Percentiles rank a stretch among this genome's conserved stretches.
These are phyloP conservation scores for Poeciliopsis occidentalis DNA, from an alignment of 2,113 vertebrate genomes.

Conservation along the genomic window DNA sequence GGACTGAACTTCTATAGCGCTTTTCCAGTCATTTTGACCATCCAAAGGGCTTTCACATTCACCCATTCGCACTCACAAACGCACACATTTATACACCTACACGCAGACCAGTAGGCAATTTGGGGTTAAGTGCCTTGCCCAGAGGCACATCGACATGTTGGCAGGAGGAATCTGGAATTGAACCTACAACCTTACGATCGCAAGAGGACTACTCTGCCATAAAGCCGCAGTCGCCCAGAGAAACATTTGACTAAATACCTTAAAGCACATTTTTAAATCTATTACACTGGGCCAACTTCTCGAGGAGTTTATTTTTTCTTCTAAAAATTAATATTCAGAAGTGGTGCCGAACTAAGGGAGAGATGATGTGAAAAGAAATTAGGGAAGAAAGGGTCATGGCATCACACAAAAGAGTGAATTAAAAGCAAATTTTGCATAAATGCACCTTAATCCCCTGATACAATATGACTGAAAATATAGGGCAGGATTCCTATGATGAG, in stretches of 20 bases:
- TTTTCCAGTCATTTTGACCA: no score
- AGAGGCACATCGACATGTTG: no score
- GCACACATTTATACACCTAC: no score
- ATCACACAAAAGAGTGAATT: constrained; percentile 14
- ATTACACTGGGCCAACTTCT: background rate
- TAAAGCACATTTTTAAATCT: background rate
- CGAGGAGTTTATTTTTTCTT: constrained; percentile 1
- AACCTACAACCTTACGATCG: no score
- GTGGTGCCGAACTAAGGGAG: background rate
- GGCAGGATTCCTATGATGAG: constrained; percentile 8
- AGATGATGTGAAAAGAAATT: background rate
- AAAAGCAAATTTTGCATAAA: constrained; percentile 13
- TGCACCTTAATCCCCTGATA: background rate
- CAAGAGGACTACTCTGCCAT: no score
- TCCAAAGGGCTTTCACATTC: no score
- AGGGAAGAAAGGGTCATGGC: background rate
- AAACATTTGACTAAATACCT: background rate
- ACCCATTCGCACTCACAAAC: no score
- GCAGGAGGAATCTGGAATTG: no score
- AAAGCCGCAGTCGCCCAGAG: no score
- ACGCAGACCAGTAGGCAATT: no score
- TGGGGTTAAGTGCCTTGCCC: no score
- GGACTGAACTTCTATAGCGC: no score
- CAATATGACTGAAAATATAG: background rate
- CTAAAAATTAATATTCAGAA: constrained; percentile 34